phyloP scores from a whole-genome alignment of 2,888 invertebrate species.

The Drosophila peninsularis region DNA sequence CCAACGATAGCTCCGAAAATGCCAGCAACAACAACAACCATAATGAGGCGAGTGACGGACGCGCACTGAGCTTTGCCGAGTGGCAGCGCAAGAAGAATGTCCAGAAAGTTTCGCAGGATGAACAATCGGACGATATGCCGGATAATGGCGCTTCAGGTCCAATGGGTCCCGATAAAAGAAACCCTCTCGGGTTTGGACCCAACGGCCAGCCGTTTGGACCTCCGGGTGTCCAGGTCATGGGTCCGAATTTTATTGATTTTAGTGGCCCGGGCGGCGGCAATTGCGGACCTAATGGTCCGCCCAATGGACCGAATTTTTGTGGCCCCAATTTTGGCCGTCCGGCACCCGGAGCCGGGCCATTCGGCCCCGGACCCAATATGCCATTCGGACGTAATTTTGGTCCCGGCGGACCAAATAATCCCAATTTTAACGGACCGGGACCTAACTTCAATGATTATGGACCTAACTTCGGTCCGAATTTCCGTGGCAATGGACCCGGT shows the following conservation, averaged over 20 bases:
- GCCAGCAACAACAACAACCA: conserved; percentile 31
- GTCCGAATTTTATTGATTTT: conserved; percentile 44
- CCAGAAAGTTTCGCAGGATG: not conserved
- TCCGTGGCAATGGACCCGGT: conserved; percentile 32
- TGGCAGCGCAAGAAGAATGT: conserved; percentile 72
- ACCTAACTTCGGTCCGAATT: conserved; percentile 30
- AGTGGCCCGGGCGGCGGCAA: conserved; percentile 16
- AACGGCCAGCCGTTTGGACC: conserved; percentile 24
- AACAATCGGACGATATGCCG: not conserved
- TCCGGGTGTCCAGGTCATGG: conserved; percentile 27
- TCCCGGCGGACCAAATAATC: conserved; percentile 37
- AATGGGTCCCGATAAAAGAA: conserved; percentile 16
- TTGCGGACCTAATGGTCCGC: conserved; percentile 11
- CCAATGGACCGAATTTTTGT: conserved; percentile 27
- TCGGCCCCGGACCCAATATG: conserved; percentile 35
- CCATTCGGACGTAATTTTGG: conserved; percentile 43
- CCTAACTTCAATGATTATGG: conserved; percentile 33
- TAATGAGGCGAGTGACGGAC: conserved; percentile 34
- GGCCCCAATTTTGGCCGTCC: conserved; percentile 33
- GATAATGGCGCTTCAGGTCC: not conserved
- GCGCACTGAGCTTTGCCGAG: conserved; percentile 67
- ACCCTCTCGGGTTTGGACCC: conserved; percentile 20
- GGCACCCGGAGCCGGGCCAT: conserved; percentile 14
- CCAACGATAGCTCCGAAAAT: conserved; percentile 18
- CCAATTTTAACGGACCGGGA: conserved; percentile 40